Evolutionary conservation across 2,113 vertebrate genomes (phyloP).

Genomic region (Gymnarchus niloticus): DNA sequence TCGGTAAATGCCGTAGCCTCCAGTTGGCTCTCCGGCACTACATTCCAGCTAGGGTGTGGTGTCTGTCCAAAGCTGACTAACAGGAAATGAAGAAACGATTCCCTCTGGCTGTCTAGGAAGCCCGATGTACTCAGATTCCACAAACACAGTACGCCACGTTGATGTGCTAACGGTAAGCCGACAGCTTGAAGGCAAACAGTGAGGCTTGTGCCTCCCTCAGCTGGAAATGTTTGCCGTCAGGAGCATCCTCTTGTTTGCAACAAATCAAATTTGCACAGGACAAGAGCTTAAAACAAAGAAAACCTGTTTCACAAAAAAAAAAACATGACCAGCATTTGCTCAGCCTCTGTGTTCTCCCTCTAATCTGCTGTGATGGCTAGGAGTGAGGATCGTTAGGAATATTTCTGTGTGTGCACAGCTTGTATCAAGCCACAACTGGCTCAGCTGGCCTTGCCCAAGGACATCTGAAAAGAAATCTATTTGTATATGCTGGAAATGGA

Average conservation of each 20-base stretch:
- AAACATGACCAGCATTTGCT: background rate
- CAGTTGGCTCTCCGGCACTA: background rate
- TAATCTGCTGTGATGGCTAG: background rate
- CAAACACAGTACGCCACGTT: background rate
- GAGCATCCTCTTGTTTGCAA: background rate
- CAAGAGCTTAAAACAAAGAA: background rate
- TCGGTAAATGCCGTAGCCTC: background rate
- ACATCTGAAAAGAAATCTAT: too few relatives aligned
- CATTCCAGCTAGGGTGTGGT: background rate
- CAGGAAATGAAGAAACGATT: background rate
- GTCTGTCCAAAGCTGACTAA: background rate
- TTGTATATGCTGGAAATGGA: background rate
- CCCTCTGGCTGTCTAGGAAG: background rate
- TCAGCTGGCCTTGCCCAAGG: too few relatives aligned
- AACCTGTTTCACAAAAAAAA: background rate
- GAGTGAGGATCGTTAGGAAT: background rate
- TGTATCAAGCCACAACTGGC: too few relatives aligned
- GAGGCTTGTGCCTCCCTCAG: too few relatives aligned
- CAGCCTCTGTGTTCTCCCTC: background rate
- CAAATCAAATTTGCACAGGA: background rate
- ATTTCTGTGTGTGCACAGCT: too few relatives aligned
- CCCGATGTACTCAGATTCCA: background rate
- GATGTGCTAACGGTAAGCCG: background rate
- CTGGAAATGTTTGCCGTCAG: background rate
- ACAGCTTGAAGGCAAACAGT: conserved; percentile 4